Evolutionary conservation across 1,140 invertebrate genomes (phyloP).

Genomic region (Microplitis demolitor): DNA sequence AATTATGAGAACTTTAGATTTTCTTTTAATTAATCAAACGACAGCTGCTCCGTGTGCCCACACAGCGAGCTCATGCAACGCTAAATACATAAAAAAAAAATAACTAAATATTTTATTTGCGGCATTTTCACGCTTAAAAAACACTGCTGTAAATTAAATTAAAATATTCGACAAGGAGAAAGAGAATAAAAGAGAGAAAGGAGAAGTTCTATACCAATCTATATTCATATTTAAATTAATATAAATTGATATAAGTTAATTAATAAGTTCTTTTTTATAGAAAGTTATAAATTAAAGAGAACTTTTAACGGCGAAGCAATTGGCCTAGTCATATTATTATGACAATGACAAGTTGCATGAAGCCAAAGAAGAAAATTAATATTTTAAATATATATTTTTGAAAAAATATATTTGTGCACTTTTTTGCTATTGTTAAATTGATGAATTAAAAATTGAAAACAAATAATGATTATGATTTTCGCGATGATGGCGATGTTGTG

Average conservation of each 20-base stretch:
- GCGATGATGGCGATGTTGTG: constrained; percentile 16
- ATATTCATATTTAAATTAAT: not conserved
- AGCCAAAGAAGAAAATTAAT: not conserved
- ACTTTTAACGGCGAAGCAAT: constrained; percentile 11
- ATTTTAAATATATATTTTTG: too few species aligned
- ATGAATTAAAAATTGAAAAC: too few species aligned
- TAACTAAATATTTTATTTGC: constrained; percentile 35
- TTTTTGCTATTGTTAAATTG: not conserved
- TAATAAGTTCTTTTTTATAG: not conserved
- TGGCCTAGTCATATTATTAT: not conserved
- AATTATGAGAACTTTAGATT: not conserved
- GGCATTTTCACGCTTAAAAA: constrained; percentile 35
- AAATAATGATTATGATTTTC: too few species aligned
- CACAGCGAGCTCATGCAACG: constrained; percentile 61
- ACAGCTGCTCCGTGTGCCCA: constrained; percentile 61
- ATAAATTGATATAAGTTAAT: constrained; percentile 3
- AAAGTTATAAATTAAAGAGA: not conserved
- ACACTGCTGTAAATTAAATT: constrained; percentile 59
- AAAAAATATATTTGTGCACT: not conserved
- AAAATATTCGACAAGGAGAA: constrained; percentile 27
- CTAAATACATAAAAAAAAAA: constrained; percentile 45
- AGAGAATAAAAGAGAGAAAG: not conserved
- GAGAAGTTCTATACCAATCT: not conserved
- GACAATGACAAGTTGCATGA: not conserved
- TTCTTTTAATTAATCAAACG: constrained; percentile 36